Percentiles rank a stretch among this genome's conserved stretches.
These are phyloP conservation scores for Aphis gossypii DNA, from an alignment of 1,140 invertebrate genomes.

Conservation along the genomic window DNA sequence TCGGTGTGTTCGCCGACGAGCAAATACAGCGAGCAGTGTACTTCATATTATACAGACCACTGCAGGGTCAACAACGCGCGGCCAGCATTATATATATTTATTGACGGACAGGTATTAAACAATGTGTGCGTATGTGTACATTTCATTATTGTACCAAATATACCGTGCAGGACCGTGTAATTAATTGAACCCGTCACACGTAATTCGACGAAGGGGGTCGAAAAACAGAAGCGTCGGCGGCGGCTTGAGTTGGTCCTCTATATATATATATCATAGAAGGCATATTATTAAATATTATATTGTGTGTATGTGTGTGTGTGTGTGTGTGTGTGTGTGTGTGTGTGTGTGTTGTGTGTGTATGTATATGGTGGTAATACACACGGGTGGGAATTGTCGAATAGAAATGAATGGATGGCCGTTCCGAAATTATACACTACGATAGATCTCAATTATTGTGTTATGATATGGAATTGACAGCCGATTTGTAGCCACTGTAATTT, in stretches of 20 bases:
- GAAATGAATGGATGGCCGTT: neutral
- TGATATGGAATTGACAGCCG: conserved; percentile 3
- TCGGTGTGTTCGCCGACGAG: conserved; percentile 23
- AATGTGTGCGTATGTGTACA: conserved; percentile 36
- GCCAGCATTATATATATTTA: neutral
- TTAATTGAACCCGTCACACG: conserved; percentile 55
- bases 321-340: too few species aligned
- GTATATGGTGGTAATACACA: neutral
- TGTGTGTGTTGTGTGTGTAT: neutral
- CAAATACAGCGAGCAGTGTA: conserved; percentile 13
- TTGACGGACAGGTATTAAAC: conserved; percentile 47
- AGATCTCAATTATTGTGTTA: neutral
- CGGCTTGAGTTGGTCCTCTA: neutral
- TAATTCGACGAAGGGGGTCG: conserved; percentile 42
- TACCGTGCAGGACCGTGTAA: conserved; percentile 38
- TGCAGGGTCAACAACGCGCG: conserved; percentile 37
- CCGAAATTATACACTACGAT: neutral
- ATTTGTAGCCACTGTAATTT: neutral
- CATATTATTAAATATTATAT: neutral
- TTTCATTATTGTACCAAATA: conserved; percentile 31
- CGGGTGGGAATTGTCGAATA: neutral
- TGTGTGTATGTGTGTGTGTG: neutral
- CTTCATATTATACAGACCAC: neutral
- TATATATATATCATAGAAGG: neutral
- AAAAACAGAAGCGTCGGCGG: conserved; percentile 35